Evolutionary conservation across 2,797 vertebrate genomes (phyloP).

Genomic region (Danio choprae): DNA sequence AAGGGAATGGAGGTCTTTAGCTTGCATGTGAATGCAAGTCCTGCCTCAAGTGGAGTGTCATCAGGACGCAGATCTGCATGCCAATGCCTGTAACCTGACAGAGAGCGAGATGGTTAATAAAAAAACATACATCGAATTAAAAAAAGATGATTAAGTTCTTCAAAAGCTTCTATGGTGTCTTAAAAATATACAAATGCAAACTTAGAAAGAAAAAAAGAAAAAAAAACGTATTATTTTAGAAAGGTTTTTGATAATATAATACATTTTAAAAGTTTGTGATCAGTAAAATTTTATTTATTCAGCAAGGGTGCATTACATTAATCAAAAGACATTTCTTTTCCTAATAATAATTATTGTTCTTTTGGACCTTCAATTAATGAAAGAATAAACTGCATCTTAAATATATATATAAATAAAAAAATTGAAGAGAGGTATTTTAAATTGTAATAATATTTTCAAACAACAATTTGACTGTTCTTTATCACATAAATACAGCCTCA

Average conservation of each 20-base stretch:
- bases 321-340: not conserved
- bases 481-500: too few relatives aligned
- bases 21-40: constrained; percentile 94
- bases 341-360: not conserved
- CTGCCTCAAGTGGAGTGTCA: constrained; percentile 90
- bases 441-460: not conserved
- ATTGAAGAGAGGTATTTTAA: not conserved
- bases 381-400: not conserved
- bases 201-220: not conserved
- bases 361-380: too few relatives aligned
- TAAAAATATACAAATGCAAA: not conserved
- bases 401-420: not conserved
- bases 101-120: not conserved
- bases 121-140: not conserved
- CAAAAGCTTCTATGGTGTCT: not conserved
- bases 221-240: not conserved
- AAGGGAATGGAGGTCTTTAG: constrained; percentile 86
- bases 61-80: constrained; percentile 92
- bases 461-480: not conserved
- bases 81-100: constrained; percentile 94
- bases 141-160: not conserved
- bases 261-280: not conserved
- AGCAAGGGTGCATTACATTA: not conserved
- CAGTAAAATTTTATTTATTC: not conserved
- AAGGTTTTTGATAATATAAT: not conserved